These are phyloP conservation scores for Octonoba sinensis DNA, from an alignment of 2,888 invertebrate species.

Conservation along the genomic window DNA sequence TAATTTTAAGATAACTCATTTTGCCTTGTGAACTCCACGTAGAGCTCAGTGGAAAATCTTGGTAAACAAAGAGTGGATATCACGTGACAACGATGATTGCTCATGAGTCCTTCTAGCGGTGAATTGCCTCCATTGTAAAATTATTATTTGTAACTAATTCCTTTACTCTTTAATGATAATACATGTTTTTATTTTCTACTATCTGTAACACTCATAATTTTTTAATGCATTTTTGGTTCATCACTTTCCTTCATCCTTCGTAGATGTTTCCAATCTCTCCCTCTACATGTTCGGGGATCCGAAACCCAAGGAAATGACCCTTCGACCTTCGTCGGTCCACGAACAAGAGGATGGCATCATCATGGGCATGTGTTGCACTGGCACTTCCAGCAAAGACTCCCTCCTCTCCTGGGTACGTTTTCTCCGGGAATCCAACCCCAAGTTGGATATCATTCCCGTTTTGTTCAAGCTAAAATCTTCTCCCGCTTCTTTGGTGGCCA, in stretches of 20 bases:
- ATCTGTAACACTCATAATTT: too few relatives aligned
- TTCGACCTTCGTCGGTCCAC: constrained; percentile 80
- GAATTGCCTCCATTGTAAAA: too few relatives aligned
- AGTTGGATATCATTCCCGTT: constrained; percentile 82
- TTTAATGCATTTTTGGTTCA: too few relatives aligned
- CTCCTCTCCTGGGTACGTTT: constrained; percentile 91
- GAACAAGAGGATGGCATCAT: constrained; percentile 94
- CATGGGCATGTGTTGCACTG: constrained; percentile 89
- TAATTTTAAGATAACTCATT: too few relatives aligned
- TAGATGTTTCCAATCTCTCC: constrained; percentile 77
- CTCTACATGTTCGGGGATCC: constrained; percentile 68
- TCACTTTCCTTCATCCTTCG: constrained; percentile 33
- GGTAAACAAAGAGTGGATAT: too few relatives aligned
- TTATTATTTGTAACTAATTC: too few relatives aligned
- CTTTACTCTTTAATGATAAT: not conserved
- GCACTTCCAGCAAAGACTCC: constrained; percentile 86
- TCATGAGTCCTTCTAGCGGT: too few relatives aligned
- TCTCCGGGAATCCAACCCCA: constrained; percentile 82
- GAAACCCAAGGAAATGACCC: constrained; percentile 67
- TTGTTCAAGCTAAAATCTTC: constrained; percentile 84
- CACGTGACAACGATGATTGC: too few relatives aligned
- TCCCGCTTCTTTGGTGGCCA: constrained; percentile 70
- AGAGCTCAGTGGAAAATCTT: too few relatives aligned
- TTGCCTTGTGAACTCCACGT: too few relatives aligned
- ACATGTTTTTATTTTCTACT: too few relatives aligned